Base-by-base conservation (phyloP, 1,140 invertebrate species). In the Calycopis cecrops region DNA sequence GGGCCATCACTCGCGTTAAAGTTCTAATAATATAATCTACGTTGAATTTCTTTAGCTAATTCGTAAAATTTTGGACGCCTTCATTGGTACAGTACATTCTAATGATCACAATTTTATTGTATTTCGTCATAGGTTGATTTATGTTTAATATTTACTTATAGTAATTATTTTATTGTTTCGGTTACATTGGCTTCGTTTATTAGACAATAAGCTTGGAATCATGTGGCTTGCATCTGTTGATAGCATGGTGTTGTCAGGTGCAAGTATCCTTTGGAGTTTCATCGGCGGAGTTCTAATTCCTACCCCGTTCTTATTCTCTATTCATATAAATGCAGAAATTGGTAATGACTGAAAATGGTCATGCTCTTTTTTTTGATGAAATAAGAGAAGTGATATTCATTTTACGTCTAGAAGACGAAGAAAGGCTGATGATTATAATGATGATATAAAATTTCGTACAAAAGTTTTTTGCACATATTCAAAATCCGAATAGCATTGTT, bases 81-180 rank as follows among this genome's bases (percentile, higher is more conserved):
- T 70, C 66, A 78, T 79, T 85, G 71, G 73, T 81, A 76, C 67
- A 76, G 64, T 75, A 63, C 64, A 55, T 68, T 77, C 58, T 76
- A 74, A 71, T 65, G 57, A 85, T 85, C 82, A 85, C 82, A 85
- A 79, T 83, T 79, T 85, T 85, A 85, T 85, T 85, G 82, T 83
- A 81, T 76, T 69, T 66, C 67, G 70, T 84, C 80, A 81, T 84
- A 84, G 81, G 78, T 80, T 67, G 55, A 67, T 59, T 52, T 54
- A 40, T 16, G 18, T 52, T 54, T 28, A 28, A 28, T 28, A 16
- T 44, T 44, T 16, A 52, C 52, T 17, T 53, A 53, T 63, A 51
- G 57, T 65, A 60, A 62, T 64, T 28, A 6, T 28, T 38, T 67
- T 67, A 60, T 67, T 59, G 57, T 69, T 59, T 57, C 52, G 37